Conservation (phyloP, 2,113 vertebrate species). For the Probosciger aterrimus region DNA sequence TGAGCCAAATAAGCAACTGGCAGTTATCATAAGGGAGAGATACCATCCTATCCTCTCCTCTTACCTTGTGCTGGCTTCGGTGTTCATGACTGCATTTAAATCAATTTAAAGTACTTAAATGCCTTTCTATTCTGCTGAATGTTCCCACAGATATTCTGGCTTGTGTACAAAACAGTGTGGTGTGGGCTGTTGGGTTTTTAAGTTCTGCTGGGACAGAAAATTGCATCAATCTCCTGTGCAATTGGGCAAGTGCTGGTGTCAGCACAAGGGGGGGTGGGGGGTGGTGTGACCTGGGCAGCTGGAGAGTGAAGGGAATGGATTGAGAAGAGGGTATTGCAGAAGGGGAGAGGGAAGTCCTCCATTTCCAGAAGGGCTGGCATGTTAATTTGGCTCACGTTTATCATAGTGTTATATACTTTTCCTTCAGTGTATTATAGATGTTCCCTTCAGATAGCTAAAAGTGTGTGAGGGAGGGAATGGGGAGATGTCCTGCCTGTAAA, state of each 20-base stretch:
- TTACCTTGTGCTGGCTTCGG: not conserved
- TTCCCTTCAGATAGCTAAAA: not conserved
- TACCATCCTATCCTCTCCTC: not conserved
- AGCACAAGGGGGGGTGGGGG: not conserved
- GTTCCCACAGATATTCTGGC: constrained; percentile 14
- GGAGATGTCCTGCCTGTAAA: not conserved
- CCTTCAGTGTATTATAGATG: not conserved
- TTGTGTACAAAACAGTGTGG: not conserved
- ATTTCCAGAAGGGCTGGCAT: not conserved
- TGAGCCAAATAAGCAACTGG: not conserved
- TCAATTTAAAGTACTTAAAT: not conserved
- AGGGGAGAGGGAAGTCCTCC: not conserved
- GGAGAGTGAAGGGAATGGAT: not conserved
- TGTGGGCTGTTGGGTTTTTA: not conserved
- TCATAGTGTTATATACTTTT: fast-evolving
- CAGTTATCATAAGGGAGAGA: not conserved
- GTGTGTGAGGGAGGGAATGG: not conserved
- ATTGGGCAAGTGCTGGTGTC: not conserved
- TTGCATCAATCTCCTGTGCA: not conserved
- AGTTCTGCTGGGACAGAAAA: not conserved
- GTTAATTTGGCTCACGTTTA: not conserved
- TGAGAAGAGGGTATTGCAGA: not conserved
- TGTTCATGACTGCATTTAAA: not conserved
- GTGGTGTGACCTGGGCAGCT: not conserved
- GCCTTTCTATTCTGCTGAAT: not conserved